Base-by-base conservation (phyloP, 2,888 invertebrate species). In the Pemphredon lugubris region DNA sequence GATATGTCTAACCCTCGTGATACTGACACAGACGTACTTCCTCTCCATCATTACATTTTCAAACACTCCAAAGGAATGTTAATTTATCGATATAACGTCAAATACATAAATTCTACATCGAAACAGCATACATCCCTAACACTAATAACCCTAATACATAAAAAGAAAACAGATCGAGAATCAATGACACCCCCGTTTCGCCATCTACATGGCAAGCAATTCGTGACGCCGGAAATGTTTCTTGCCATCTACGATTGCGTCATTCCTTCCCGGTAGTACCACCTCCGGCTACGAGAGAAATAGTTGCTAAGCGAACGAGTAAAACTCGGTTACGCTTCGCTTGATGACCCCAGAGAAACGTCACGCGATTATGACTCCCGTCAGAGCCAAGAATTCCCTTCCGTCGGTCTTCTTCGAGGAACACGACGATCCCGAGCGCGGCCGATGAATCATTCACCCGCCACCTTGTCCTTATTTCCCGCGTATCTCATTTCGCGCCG, bases 371-470 rank as follows among this genome's bases (percentile, higher is more conserved):
- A 11, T 37, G 37, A n/a, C 11, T 18, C n/a, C 1, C 13, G 23
- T 11, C 23, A 3, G 21, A 30, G 14, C 13, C 7, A 39, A 39
- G 1, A 34, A 37, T 37, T 9, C 3, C 26, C 0, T 2, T 1
- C 23, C 16, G n/a, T 1, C 5, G 2, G 13, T n/a, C 6, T 1
- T 34, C 6, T 45, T 58, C 21, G 14, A 16, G 16, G 14, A 32
- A 14, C 21, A 11, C 21, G 9, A 16, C 21, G n/a, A n/a, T 37
- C 3, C 16, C 21, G n/a, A n/a, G n/a, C 48, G 9, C 14, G n/a
- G n/a, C 21, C 37, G 26, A 37, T 51, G 64, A 65, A 9, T 59
- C 59, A 59, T 45, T 18, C 26, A 26, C 16, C 37, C 60, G 45
- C 44, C 26, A 44, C 37, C 37, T 37, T 37, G 42, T 13, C 30